phyloP scores from a whole-genome alignment of 2,888 invertebrate genomes.

The Eremobia ochroleuca region DNA sequence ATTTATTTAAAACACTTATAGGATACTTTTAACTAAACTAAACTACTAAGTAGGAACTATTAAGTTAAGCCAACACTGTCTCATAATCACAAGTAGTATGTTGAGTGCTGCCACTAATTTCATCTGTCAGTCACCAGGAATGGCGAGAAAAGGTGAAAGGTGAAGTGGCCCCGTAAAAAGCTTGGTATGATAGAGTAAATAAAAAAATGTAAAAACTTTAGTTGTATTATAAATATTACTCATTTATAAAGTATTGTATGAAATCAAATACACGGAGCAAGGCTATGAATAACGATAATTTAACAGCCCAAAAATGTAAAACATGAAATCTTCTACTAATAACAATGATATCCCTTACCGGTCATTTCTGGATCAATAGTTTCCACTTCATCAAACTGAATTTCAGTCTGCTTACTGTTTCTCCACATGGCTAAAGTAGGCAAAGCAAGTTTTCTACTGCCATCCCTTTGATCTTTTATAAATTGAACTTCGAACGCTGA shows the following conservation, averaged over 20 bases:
- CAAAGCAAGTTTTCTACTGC: slow-evolving; percentile 51
- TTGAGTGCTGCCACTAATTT: background rate
- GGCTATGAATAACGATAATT: background rate
- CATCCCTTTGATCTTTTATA: slow-evolving; percentile 57
- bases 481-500: slow-evolving; percentile 72
- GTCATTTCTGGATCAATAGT: slow-evolving; percentile 44
- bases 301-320: background rate
- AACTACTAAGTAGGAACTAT: no score
- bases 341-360: slow-evolving; percentile 18
- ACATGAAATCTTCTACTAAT: background rate
- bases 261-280: background rate
- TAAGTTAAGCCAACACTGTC: no score
- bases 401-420: slow-evolving; percentile 53
- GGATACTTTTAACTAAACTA: no score
- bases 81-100: background rate
- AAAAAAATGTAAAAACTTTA: no score
- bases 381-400: slow-evolving; percentile 58
- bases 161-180: no score
- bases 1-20: no score
- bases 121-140: background rate
- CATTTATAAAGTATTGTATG: background rate
- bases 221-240: no score
- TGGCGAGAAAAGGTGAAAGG: no score
- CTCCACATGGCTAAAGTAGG: slow-evolving; percentile 75
- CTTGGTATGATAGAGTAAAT: background rate